Conservation (phyloP, 2,797 vertebrate species). For the Helicolenus hilgendorfi region DNA sequence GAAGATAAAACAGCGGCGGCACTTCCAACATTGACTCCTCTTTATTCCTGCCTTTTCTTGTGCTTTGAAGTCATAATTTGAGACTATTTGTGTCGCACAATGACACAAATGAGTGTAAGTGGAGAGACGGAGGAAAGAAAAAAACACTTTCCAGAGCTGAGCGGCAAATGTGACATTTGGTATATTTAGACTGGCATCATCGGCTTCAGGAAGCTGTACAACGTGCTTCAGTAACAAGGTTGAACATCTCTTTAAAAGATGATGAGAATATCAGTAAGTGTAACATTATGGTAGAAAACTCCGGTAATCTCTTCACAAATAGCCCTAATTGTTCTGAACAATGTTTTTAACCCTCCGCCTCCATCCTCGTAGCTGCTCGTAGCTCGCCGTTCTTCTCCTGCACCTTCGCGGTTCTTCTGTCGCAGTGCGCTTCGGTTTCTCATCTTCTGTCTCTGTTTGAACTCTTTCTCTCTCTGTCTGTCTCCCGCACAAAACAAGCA, state of each 20-base stretch:
- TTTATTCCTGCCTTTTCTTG: neutral
- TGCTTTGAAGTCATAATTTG: neutral
- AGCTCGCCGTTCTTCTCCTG: neutral
- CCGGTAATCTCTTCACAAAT: neutral
- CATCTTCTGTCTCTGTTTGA: constrained; percentile 30
- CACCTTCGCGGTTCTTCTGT: neutral
- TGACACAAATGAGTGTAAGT: too few species aligned
- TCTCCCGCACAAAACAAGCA: constrained; percentile 30
- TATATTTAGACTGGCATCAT: neutral
- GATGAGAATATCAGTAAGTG: neutral
- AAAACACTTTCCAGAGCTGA: neutral
- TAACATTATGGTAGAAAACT: neutral
- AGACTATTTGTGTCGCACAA: neutral
- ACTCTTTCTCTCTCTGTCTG: neutral
- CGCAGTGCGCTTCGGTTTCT: neutral
- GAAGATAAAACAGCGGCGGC: neutral
- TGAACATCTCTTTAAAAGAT: neutral
- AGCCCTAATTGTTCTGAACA: neutral
- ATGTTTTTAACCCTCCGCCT: neutral
- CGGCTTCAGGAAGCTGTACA: neutral
- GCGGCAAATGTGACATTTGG: neutral
- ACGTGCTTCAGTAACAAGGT: neutral
- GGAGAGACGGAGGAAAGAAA: neutral
- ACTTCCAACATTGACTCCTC: neutral
- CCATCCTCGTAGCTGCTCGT: neutral